Conservation (phyloP, 2,888 invertebrate genomes). For the Nipponacmea schrenckii region DNA sequence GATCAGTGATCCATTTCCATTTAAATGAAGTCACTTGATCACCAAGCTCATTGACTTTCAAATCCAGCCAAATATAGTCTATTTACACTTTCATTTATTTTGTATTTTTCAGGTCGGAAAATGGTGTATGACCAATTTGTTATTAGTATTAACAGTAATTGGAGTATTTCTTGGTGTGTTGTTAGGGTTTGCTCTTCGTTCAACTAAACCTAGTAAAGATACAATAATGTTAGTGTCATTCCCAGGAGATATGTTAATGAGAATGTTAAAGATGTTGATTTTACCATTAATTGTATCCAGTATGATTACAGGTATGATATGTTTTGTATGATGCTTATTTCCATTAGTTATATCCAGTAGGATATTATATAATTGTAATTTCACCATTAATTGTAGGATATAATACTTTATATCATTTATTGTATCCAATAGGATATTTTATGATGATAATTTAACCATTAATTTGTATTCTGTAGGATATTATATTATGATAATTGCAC, state of each 20-base stretch:
- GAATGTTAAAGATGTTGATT: conserved; percentile 78
- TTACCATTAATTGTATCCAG: conserved; percentile 77
- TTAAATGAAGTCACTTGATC: no score
- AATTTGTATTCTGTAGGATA: no score
- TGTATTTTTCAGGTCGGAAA: conserved; percentile 36
- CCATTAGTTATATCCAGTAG: neutral
- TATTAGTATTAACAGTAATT: conserved; percentile 73
- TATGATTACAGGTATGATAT: conserved; percentile 72
- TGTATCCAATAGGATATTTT: no score
- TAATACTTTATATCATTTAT: no score
- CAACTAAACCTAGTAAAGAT: conserved; percentile 69
- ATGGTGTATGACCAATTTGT: conserved; percentile 69
- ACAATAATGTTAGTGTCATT: conserved; percentile 74
- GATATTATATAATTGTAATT: no score
- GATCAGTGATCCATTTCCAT: no score
- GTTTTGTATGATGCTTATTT: neutral
- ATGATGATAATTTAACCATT: no score
- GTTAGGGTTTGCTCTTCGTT: conserved; percentile 73
- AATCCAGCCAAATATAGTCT: no score
- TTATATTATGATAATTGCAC: no score
- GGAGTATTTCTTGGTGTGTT: conserved; percentile 74
- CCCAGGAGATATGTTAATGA: conserved; percentile 77
- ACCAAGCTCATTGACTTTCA: no score
- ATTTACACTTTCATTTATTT: neutral
- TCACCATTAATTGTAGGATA: no score